phyloP scores from a whole-genome alignment of 2,797 vertebrate genomes.

The Petrocephalus schoutedeni region DNA sequence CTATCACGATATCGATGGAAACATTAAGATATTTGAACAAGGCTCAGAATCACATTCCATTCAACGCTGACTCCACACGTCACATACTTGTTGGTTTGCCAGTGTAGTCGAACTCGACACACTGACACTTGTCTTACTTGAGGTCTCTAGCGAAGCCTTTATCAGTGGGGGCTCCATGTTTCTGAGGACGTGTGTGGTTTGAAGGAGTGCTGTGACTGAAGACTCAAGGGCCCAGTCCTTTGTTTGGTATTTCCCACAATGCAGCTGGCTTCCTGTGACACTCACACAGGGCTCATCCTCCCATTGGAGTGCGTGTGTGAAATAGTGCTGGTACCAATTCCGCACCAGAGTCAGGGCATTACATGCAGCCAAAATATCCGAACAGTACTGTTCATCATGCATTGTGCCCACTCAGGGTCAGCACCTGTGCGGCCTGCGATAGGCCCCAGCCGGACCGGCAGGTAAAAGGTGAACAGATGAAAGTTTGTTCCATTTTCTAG shows the following conservation, averaged over 20 bases:
- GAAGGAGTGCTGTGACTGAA: neutral
- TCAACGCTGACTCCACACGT: constrained; percentile 45
- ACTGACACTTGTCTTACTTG: neutral
- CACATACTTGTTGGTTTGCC: constrained; percentile 36
- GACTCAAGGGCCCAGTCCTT: neutral
- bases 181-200: neutral
- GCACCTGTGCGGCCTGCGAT: neutral
- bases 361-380: constrained; percentile 24
- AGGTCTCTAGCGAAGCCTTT: neutral
- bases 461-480: neutral
- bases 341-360: neutral
- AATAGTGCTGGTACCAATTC: neutral
- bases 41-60: constrained; percentile 54
- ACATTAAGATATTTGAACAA: constrained; percentile 38
- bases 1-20: constrained; percentile 36
- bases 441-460: neutral
- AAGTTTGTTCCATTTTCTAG: neutral
- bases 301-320: constrained; percentile 29
- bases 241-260: neutral
- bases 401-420: neutral
- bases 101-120: neutral
- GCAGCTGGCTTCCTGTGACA: constrained; percentile 1
- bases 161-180: neutral
- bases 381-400: constrained; percentile 30
- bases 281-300: constrained; percentile 17